Evolutionary conservation across 2,113 vertebrate genomes (phyloP), one percentile per base, ranked within the genome.

Genomic region (Herpetotheres cachinnans): DNA sequence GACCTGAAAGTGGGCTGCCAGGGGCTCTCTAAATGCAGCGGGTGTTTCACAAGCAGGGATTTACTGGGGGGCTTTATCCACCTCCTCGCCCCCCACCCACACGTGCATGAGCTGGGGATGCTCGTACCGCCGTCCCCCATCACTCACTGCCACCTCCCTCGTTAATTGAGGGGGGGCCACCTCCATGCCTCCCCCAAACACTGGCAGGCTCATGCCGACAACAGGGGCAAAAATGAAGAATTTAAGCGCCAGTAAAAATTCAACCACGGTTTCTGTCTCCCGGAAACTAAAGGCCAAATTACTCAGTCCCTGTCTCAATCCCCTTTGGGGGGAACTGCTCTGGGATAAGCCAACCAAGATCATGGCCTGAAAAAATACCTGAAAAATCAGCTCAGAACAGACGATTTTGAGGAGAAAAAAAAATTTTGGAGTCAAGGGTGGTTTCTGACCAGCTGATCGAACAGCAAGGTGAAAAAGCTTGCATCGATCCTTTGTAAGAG

Each of bases 91-190:
- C 82, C 49, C 29, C 22, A 78, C 42, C 71, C 63, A 69, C 1
- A 0, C 3, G 0, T 0, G 0, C 52, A 27, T 0, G 3, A 93
- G 62, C 47, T 54, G 86, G 54, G 47, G 44, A 56, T 52, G 71
- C 49, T 95, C 7, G 0, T 8, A 34, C 50, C 27, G 13, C 67
- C 2, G 16, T 62, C 63, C 67, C 65, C 25, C 80, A 55, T 14
- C 82, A 25, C 34, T 85, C 81, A 44, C 56, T 44, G 73, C 87
- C 84, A 56, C 46, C 73, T 69, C 49, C 30, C 47, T 52, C 2
- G 0, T 40, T 92, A 69, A 61, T 1, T 20, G 47, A 25, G 50
- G 27, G 52, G 38, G 46, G 63, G 55, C 9, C 10, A 2, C 72
- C 70, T 83, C 71, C 89, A 83, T 4, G 6, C 42, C 69, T 85